Evolutionary conservation across 2,113 vertebrate species (phyloP).

Genomic region (Miniopterus natalensis): DNA sequence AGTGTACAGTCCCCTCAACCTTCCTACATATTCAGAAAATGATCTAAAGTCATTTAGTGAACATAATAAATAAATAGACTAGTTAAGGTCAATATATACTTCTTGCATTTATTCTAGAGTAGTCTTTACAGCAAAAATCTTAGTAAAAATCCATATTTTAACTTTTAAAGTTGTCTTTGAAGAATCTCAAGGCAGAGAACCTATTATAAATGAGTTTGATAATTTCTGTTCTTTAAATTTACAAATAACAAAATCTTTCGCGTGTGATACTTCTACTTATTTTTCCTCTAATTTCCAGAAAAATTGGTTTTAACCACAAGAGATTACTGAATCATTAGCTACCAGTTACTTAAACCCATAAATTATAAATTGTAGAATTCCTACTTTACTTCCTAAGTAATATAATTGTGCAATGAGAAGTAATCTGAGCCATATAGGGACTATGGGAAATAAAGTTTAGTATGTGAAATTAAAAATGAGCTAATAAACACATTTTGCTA

Average conservation of each 20-base stretch:
- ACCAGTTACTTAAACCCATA: not conserved
- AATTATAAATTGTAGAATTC: conserved; percentile 37
- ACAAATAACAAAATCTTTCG: not conserved
- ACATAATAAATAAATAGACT: not conserved
- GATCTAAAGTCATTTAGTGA: not conserved
- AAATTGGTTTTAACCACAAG: not conserved
- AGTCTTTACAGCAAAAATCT: not conserved
- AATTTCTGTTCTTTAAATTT: not conserved
- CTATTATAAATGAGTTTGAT: not conserved
- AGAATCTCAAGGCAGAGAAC: not conserved
- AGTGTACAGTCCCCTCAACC: not conserved
- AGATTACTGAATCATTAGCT: not conserved
- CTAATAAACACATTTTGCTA: conserved; percentile 47
- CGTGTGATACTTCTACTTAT: not conserved
- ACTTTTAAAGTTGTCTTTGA: not conserved
- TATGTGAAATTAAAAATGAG: conserved; percentile 74
- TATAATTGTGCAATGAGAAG: conserved; percentile 47
- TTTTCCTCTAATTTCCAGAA: conserved; percentile 35
- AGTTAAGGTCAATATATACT: not conserved
- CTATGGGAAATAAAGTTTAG: conserved; percentile 60
- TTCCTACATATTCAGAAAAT: not conserved
- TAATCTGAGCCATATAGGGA: conserved; percentile 60
- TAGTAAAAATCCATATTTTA: not conserved
- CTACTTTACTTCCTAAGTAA: conserved; percentile 39
- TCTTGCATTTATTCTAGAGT: not conserved